Percentiles rank a stretch among this genome's conserved stretches.
Evolutionary conservation across 2,888 invertebrate genomes (phyloP).

Genomic region (Tineola bisselliella): DNA sequence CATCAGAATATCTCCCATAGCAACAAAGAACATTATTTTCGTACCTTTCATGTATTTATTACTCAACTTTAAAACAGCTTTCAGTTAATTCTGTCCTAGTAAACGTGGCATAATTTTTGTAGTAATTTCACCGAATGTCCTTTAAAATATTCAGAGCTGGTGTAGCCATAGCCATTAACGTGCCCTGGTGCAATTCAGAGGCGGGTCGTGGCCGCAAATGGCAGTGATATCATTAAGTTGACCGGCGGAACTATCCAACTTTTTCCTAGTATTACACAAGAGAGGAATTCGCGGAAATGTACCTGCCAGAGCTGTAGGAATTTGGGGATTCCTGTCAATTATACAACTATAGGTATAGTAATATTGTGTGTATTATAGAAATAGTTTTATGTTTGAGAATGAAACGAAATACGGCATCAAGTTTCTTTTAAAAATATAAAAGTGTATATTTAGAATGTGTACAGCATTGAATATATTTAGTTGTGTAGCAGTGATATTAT

Average conservation of each 20-base stretch:
- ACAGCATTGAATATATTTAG: too few species aligned
- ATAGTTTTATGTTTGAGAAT: too few species aligned
- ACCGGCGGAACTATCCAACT: conserved; percentile 63
- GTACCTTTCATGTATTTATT: conserved; percentile 49
- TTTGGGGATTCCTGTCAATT: background rate
- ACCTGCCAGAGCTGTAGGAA: background rate
- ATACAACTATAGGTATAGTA: background rate
- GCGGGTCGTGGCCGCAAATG: conserved; percentile 61
- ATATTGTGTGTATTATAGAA: too few species aligned
- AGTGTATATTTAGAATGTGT: too few species aligned
- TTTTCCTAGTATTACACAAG: conserved; percentile 61
- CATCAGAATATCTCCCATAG: background rate
- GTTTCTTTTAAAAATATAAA: too few species aligned
- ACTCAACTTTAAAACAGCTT: conserved; percentile 59
- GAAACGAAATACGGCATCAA: too few species aligned
- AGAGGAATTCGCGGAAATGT: conserved; percentile 38
- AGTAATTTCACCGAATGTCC: conserved; percentile 66
- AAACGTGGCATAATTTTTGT: conserved; percentile 65
- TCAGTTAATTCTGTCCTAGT: conserved; percentile 64
- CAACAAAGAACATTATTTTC: conserved; percentile 29
- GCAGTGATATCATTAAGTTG: conserved; percentile 66
- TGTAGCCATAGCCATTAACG: conserved; percentile 63
- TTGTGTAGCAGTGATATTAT: background rate
- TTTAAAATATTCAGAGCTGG: conserved; percentile 65
- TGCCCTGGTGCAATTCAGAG: conserved; percentile 59